These are phyloP conservation scores for Coecobrya sp. DNA, from an alignment of 2,888 invertebrate genomes.

Conservation along the genomic window DNA sequence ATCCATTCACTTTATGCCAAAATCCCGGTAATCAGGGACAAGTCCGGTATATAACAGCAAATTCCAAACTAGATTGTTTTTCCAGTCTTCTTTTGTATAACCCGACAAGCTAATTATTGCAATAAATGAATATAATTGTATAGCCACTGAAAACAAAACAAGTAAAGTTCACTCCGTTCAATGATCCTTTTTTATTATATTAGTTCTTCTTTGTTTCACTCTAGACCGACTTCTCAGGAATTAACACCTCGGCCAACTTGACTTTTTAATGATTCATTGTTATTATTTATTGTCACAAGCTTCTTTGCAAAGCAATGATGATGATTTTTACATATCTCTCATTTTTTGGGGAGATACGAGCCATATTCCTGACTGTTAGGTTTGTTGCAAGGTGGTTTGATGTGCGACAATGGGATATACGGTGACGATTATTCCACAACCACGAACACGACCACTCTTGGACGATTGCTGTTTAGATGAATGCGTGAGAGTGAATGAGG, in stretches of 20 bases:
- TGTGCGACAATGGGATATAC: background rate
- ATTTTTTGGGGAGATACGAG: conserved; percentile 64
- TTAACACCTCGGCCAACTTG: background rate
- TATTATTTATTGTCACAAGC: background rate
- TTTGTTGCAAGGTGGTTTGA: conserved; percentile 20
- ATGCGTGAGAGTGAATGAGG: conserved; percentile 80
- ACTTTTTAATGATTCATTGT: conserved; percentile 36
- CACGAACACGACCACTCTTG: conserved; percentile 23
- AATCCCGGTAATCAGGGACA: background rate
- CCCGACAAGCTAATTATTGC: background rate
- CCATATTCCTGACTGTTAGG: background rate
- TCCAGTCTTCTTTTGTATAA: background rate
- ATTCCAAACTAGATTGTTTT: background rate
- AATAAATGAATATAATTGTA: background rate
- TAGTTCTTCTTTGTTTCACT: background rate
- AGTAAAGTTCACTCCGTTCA: background rate
- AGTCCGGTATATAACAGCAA: background rate
- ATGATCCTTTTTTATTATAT: background rate
- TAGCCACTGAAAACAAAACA: background rate
- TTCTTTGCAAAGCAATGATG: background rate
- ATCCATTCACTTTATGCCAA: no score
- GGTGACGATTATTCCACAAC: conserved; percentile 30
- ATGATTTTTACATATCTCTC: background rate
- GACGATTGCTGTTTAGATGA: conserved; percentile 74
- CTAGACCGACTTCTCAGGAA: conserved; percentile 16